Percentiles rank a stretch among this genome's conserved stretches.
These are phyloP conservation scores for Congeria kusceri DNA, from an alignment of 2,888 invertebrate genomes.

Conservation along the genomic window DNA sequence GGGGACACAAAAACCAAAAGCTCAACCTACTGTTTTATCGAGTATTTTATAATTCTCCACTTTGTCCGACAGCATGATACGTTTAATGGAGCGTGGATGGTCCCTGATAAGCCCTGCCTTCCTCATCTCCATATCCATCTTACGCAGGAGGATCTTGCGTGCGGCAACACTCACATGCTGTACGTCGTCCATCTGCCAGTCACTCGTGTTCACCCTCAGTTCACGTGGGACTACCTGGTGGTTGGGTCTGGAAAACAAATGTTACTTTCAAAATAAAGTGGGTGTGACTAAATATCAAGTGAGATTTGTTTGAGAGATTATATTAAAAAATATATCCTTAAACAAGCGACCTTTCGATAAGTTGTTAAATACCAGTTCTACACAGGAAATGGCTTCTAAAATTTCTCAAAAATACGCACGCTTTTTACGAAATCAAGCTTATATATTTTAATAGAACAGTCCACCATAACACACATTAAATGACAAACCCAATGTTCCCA, in stretches of 20 bases:
- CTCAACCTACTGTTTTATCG: slow-evolving; percentile 62
- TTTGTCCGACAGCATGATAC: slow-evolving; percentile 65
- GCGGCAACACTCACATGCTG: slow-evolving; percentile 72
- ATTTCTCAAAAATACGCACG: no score
- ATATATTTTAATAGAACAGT: no score
- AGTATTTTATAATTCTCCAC: slow-evolving; percentile 67
- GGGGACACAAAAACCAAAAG: background rate
- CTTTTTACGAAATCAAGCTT: no score
- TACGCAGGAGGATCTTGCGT: slow-evolving; percentile 66
- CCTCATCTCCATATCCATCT: slow-evolving; percentile 69
- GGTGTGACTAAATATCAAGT: no score
- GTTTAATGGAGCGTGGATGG: slow-evolving; percentile 50
- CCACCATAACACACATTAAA: no score
- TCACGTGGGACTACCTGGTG: slow-evolving; percentile 64
- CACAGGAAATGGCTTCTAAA: no score
- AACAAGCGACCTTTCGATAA: no score
- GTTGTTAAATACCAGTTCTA: no score
- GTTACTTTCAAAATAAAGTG: no score
- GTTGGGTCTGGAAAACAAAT: slow-evolving; percentile 51
- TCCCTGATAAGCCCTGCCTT: slow-evolving; percentile 56
- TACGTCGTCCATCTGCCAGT: slow-evolving; percentile 68
- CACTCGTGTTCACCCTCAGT: slow-evolving; percentile 68
- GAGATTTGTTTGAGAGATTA: no score
- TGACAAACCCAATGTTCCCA: background rate
- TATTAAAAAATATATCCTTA: no score